Base-by-base conservation (phyloP, 1,140 invertebrate genomes). In the Prorops nasuta region DNA sequence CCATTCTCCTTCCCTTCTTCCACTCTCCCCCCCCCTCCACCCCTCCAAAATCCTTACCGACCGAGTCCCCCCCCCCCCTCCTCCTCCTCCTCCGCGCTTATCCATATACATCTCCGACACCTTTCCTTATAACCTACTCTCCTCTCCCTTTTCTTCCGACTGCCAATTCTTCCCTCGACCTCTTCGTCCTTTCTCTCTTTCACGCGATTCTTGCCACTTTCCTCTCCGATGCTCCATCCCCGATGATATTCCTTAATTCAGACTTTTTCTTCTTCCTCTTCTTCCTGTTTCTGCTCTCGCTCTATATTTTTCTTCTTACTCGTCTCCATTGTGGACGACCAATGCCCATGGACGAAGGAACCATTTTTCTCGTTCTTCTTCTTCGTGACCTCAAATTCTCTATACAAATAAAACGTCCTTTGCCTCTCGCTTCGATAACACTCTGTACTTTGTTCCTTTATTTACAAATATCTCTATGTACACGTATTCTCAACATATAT, bases 211-310 rank as follows among this genome's bases (percentile, higher is more conserved):
- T 19, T 34, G 32, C 48, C 48, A 40, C 44, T 45, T 42, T 21
- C 41, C 17, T 8, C 39, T 9, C 19, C 28, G 20, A 34, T 10
- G 18, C 39, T 21, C 18, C 42, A 40, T 50, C 18, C 48, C 45
- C 42, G 48, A 17, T 22, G 48, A 50, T 40, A 22, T 20, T 44
- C 45, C 48, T 50, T 50, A 41, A 43, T 44, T 50, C 48, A 35
- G 36, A 8, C 42, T 46, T 16, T 46, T 43, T 50, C 47, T 49
- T 35, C 31, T 49, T n/a, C 16, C 36, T 38, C 16, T 37, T 20
- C 14, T 31, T 8, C 3, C 19, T 35, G n/a, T 20, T 48, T 47
- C 17, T 16, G 21, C 38, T 52, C 34, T 37, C 34, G 19, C 40
- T 49, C 47, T 48, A 21, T 35, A 37, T 19, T 24, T 12, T 22